Conservation (phyloP, 1,140 invertebrate genomes). For the Cephus cinctus region DNA sequence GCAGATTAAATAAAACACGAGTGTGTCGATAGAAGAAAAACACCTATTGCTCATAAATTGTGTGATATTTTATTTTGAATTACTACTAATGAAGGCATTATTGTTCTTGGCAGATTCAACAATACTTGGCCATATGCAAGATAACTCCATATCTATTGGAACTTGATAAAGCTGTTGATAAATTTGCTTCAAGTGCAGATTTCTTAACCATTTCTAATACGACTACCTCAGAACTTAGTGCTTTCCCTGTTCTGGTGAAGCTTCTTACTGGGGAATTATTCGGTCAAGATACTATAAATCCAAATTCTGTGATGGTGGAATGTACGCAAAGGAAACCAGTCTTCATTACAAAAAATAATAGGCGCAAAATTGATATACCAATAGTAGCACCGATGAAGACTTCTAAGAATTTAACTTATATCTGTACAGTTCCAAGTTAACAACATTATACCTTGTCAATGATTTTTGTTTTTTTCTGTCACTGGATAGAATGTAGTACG, state of each 20-base stretch:
- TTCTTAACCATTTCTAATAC: slow-evolving; percentile 18
- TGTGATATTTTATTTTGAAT: background rate
- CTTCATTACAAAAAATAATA: slow-evolving; percentile 34
- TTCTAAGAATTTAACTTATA: background rate
- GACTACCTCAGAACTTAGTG: slow-evolving; percentile 12
- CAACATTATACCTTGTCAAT: background rate
- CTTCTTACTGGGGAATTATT: slow-evolving; percentile 37
- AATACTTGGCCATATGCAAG: slow-evolving; percentile 31
- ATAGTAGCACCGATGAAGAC: background rate
- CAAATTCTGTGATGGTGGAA: slow-evolving; percentile 21
- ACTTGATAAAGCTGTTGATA: slow-evolving; percentile 24
- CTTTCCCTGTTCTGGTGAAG: slow-evolving; percentile 25
- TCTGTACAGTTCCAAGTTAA: background rate
- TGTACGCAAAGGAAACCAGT: slow-evolving; percentile 34
- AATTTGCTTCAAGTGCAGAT: slow-evolving; percentile 20
- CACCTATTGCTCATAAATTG: background rate
- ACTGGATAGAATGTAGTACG: background rate
- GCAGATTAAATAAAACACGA: background rate
- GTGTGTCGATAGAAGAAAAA: background rate
- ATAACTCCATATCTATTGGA: slow-evolving; percentile 27
- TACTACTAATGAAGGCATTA: too few species aligned
- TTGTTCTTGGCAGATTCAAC: slow-evolving; percentile 33
- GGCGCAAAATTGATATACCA: slow-evolving; percentile 22
- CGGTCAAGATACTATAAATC: slow-evolving; percentile 24
- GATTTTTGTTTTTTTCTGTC: too few species aligned